Evolutionary conservation across 2,888 invertebrate genomes (phyloP).

Genomic region (Chrysolina oricalcia): DNA sequence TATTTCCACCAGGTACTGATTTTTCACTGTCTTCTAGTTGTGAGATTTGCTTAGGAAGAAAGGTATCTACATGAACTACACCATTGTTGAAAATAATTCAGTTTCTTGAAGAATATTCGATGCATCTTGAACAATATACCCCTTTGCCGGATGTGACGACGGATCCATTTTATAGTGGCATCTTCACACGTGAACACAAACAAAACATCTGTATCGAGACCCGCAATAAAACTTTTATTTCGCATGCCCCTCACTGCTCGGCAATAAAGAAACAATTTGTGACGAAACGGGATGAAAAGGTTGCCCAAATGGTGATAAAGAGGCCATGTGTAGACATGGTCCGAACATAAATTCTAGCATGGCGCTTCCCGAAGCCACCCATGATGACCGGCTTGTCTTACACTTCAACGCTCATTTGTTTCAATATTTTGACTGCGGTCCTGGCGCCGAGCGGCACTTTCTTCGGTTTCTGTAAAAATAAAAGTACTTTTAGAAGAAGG

Average conservation of each 20-base stretch:
- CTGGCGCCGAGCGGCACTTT: slow-evolving; percentile 36
- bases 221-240: slow-evolving; percentile 60
- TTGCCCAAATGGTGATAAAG: slow-evolving; percentile 47
- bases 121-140: not conserved
- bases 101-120: not conserved
- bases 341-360: slow-evolving; percentile 52
- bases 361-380: slow-evolving; percentile 50
- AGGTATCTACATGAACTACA: too few relatives aligned
- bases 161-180: slow-evolving; percentile 47
- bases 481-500: not conserved
- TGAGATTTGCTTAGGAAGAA: too few relatives aligned
- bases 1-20: too few relatives aligned
- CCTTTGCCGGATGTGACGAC: slow-evolving; percentile 5
- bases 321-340: slow-evolving; percentile 51
- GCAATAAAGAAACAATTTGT: slow-evolving; percentile 54
- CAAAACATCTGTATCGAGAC: slow-evolving; percentile 56
- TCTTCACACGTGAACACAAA: slow-evolving; percentile 60
- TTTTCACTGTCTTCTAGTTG: too few relatives aligned
- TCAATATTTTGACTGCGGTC: slow-evolving; percentile 44
- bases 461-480: slow-evolving; percentile 22
- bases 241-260: slow-evolving; percentile 35
- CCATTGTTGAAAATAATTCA: too few relatives aligned
- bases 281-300: slow-evolving; percentile 54
- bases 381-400: slow-evolving; percentile 27
- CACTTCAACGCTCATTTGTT: slow-evolving; percentile 34